phyloP scores from a whole-genome alignment of 2,113 vertebrate genomes.

The Microtus richardsoni region DNA sequence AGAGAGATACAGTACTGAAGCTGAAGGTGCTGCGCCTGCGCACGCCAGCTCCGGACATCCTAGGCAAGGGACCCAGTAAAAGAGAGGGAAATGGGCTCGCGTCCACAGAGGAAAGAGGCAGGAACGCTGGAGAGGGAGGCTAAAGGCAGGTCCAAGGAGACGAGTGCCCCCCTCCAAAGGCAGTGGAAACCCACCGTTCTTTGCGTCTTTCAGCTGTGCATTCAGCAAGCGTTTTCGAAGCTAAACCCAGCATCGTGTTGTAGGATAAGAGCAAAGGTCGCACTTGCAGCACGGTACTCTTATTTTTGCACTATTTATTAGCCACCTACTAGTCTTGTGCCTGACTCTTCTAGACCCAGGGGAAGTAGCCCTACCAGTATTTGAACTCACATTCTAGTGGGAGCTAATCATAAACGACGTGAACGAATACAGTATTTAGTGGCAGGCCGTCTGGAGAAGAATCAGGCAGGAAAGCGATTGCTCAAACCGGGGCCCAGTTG shows the following conservation, averaged over 20 bases:
- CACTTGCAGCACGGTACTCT: not conserved
- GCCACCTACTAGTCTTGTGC: no score
- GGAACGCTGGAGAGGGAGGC: accelerated
- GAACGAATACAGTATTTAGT: not conserved
- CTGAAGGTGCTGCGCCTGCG: not conserved
- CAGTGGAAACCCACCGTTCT: no score
- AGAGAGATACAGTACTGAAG: not conserved
- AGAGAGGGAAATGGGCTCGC: accelerated
- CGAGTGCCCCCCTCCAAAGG: not conserved
- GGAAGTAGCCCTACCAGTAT: accelerated
- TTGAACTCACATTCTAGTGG: not conserved
- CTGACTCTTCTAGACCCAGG: not conserved
- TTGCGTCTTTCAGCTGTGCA: no score
- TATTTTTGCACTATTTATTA: not conserved
- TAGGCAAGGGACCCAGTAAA: accelerated
- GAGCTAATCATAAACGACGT: not conserved
- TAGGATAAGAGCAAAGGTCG: not conserved
- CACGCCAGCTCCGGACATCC: not conserved
- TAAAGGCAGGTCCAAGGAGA: not conserved
- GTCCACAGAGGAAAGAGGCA: not conserved
- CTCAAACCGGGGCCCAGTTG: accelerated
- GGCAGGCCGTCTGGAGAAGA: not conserved
- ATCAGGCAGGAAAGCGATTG: not conserved
- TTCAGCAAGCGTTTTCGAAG: not conserved
- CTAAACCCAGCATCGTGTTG: not conserved